Evolutionary conservation across 2,888 invertebrate genomes (phyloP).

Genomic region (Lingula anatina): DNA sequence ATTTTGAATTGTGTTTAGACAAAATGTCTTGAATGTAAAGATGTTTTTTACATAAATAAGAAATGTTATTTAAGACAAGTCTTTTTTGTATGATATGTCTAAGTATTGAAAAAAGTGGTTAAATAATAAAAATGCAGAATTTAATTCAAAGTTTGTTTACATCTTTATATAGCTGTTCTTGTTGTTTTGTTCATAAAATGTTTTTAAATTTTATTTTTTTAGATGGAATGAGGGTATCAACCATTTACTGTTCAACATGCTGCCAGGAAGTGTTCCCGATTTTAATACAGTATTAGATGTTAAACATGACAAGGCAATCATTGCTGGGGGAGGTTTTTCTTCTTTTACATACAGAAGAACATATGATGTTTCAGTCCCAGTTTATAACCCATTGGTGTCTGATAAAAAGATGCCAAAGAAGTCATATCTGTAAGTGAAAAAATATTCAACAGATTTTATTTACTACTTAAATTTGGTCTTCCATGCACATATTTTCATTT

Average conservation of each 20-base stretch:
- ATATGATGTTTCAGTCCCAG: conserved; percentile 83
- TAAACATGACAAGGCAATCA: conserved; percentile 73
- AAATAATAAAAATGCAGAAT: no score
- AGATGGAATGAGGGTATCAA: conserved; percentile 88
- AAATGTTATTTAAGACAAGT: no score
- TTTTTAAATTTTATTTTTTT: conserved; percentile 26
- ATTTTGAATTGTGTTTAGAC: no score
- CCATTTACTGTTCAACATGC: conserved; percentile 88
- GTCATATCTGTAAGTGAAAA: conserved; percentile 31
- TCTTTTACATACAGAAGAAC: conserved; percentile 76
- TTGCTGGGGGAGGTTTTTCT: conserved; percentile 82
- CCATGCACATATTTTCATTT: background rate
- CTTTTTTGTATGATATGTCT: no score
- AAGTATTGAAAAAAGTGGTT: no score
- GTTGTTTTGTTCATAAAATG: background rate
- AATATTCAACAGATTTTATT: no score
- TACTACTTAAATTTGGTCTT: no score
- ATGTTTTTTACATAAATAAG: no score
- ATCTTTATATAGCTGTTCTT: background rate
- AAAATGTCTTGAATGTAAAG: no score
- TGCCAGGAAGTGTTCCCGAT: conserved; percentile 73
- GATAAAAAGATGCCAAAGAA: conserved; percentile 20
- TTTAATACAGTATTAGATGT: conserved; percentile 73
- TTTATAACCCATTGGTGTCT: conserved; percentile 64
- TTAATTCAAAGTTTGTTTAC: background rate